A percentile compares a stretch with the other conserved stretches of the same genome.
These are phyloP conservation scores for Phrynosoma platyrhinos DNA, from an alignment of 2,113 vertebrate genomes.

Conservation along the genomic window DNA sequence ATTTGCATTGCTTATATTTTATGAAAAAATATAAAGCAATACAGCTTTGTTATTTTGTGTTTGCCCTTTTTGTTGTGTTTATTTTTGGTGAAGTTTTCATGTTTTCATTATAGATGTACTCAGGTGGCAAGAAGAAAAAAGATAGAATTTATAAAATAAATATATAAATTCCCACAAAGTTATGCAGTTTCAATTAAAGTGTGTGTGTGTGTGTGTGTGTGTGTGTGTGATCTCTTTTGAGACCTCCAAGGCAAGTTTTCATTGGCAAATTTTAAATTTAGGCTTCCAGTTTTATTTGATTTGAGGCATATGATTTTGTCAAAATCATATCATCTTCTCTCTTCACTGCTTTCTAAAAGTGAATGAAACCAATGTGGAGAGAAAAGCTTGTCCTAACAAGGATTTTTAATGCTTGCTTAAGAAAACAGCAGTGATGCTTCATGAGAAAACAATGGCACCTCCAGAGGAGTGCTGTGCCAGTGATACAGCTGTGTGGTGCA, in stretches of 20 bases:
- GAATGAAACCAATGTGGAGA: neutral
- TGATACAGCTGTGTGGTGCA: rapidly evolving
- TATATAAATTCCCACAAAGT: neutral
- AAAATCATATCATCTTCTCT: neutral
- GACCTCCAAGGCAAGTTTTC: neutral
- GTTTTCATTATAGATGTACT: too few species aligned
- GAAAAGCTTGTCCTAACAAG: rapidly evolving
- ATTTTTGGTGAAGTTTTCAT: too few species aligned
- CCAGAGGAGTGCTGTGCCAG: neutral
- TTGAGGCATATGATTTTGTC: neutral
- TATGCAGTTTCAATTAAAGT: neutral
- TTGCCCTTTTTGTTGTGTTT: too few species aligned
- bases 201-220: too few species aligned
- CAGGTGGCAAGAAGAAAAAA: neutral
- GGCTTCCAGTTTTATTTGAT: neutral
- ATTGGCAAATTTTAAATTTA: neutral
- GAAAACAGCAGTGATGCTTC: neutral
- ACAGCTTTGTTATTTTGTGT: too few species aligned
- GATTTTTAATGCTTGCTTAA: rapidly evolving
- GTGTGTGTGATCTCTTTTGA: neutral
- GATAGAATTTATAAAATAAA: neutral
- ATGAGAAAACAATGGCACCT: neutral
- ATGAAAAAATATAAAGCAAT: too few species aligned
- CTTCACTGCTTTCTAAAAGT: neutral
- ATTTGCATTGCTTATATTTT: too few species aligned